A percentile compares a stretch with the other conserved stretches of the same genome.
phyloP scores from a whole-genome alignment of 2,797 vertebrate genomes.

The Acanthurus leucopareius region DNA sequence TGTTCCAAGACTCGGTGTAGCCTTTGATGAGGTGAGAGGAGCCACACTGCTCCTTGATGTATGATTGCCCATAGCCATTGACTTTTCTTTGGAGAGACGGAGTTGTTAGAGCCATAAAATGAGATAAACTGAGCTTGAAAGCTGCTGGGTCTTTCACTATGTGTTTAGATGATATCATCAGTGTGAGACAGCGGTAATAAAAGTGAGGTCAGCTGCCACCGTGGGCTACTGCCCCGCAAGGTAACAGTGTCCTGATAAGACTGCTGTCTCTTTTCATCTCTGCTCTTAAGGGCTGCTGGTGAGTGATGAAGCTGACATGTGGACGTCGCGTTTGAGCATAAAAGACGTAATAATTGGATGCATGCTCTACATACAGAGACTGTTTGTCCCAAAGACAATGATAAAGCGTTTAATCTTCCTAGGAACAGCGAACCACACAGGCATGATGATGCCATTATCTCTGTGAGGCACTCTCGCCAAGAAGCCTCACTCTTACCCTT shows the following conservation, averaged over 20 bases:
- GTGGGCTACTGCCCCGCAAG: conserved; percentile 58
- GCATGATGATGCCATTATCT: conserved; percentile 83
- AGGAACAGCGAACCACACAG: conserved; percentile 75
- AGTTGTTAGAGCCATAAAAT: conserved; percentile 62
- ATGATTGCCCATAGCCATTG: conserved; percentile 48
- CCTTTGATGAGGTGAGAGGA: conserved; percentile 50
- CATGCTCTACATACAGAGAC: conserved; percentile 45
- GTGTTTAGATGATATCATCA: conserved; percentile 76
- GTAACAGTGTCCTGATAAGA: conserved; percentile 61
- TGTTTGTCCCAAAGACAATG: conserved; percentile 81
- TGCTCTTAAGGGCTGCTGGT: conserved; percentile 17
- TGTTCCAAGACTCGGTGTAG: conserved; percentile 44
- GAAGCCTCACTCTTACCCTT: conserved; percentile 67
- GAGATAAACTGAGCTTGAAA: conserved; percentile 69
- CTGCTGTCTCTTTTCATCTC: conserved; percentile 59
- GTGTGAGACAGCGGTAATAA: conserved; percentile 72
- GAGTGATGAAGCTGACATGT: conserved; percentile 51
- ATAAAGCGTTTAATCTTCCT: conserved; percentile 85
- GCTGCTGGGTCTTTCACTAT: conserved; percentile 60
- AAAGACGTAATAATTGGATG: conserved; percentile 70
- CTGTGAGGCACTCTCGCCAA: conserved; percentile 63
- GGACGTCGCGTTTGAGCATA: conserved; percentile 53
- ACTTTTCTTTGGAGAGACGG: conserved; percentile 47
- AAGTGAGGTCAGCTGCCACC: conserved; percentile 73
- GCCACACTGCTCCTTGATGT: conserved; percentile 30